phyloP scores from a whole-genome alignment of 2,113 vertebrate genomes.

The Eira barbara region DNA sequence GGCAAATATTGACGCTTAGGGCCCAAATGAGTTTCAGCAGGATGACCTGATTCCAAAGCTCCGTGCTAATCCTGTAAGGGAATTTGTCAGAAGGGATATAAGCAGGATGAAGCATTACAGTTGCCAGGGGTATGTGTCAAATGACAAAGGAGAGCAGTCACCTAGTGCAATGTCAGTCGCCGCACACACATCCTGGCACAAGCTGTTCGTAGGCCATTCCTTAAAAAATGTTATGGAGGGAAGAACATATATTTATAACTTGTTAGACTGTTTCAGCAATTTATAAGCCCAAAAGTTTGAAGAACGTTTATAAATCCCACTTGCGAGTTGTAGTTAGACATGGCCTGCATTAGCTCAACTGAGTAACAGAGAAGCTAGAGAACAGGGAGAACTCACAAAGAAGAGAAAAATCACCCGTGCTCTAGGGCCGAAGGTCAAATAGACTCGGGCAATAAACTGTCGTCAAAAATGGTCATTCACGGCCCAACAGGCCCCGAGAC shows the following conservation, averaged over 20 bases:
- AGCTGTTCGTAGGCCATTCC: not conserved
- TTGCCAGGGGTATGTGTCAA: conserved; percentile 30
- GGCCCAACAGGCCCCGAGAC: not conserved
- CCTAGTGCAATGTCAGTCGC: conserved; percentile 25
- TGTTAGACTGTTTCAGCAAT: conserved; percentile 35
- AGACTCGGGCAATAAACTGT: not conserved
- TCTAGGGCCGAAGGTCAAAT: not conserved
- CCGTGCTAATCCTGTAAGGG: conserved; percentile 24
- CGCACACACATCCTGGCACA: conserved; percentile 23
- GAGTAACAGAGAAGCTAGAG: not conserved
- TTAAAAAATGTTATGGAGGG: conserved; percentile 44
- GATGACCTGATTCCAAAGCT: conserved; percentile 36
- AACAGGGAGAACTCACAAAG: not conserved
- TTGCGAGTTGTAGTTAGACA: conserved; percentile 21
- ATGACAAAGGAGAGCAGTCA: conserved; percentile 29
- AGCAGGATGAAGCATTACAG: conserved; percentile 18
- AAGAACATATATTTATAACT: conserved; percentile 51
- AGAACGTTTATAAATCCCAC: conserved; percentile 47
- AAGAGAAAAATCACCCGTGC: not conserved
- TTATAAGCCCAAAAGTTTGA: conserved; percentile 53
- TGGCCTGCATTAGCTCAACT: not conserved
- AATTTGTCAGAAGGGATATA: not conserved
- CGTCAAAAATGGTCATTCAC: conserved; percentile 10
- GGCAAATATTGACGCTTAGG: not conserved
- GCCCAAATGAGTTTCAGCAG: not conserved